Evolutionary conservation across 2,888 invertebrate genomes (phyloP).

Genomic region (Drosophila eohydei): DNA sequence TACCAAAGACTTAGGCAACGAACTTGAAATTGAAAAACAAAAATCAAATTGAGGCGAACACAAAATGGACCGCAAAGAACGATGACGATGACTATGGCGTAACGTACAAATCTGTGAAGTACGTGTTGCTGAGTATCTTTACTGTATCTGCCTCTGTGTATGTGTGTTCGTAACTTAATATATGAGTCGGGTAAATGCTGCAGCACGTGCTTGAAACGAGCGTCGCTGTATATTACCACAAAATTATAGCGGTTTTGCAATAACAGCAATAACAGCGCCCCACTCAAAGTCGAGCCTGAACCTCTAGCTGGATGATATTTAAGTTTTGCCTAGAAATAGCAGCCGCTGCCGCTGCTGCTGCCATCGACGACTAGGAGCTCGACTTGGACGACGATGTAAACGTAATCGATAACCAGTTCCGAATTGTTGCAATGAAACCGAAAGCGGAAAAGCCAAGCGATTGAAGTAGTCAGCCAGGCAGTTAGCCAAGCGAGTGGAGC

Average conservation of each 20-base stretch:
- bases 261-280: slow-evolving; percentile 69
- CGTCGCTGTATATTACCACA: slow-evolving; percentile 76
- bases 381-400: slow-evolving; percentile 56
- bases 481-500: slow-evolving; percentile 49
- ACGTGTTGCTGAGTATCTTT: slow-evolving; percentile 68
- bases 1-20: slow-evolving; percentile 71
- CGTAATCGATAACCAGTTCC: slow-evolving; percentile 82
- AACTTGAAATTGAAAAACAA: slow-evolving; percentile 72
- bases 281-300: slow-evolving; percentile 44
- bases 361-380: slow-evolving; percentile 29
- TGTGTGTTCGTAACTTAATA: slow-evolving; percentile 64
- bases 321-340: slow-evolving; percentile 70
- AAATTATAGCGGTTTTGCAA: slow-evolving; percentile 79
- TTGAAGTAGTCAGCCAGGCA: slow-evolving; percentile 53
- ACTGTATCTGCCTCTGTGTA: slow-evolving; percentile 31
- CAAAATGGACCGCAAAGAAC: slow-evolving; percentile 55
- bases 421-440: slow-evolving; percentile 81
- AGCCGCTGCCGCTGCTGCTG: not conserved
- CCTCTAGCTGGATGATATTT: slow-evolving; percentile 68
- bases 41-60: slow-evolving; percentile 46
- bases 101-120: slow-evolving; percentile 77
- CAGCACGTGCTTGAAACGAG: slow-evolving; percentile 77
- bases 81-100: slow-evolving; percentile 62
- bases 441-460: slow-evolving; percentile 78
- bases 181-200: slow-evolving; percentile 72